Evolutionary conservation across 2,888 invertebrate genomes (phyloP), one percentile per base, ranked within the genome.

Genomic region (Buathra laborator): DNA sequence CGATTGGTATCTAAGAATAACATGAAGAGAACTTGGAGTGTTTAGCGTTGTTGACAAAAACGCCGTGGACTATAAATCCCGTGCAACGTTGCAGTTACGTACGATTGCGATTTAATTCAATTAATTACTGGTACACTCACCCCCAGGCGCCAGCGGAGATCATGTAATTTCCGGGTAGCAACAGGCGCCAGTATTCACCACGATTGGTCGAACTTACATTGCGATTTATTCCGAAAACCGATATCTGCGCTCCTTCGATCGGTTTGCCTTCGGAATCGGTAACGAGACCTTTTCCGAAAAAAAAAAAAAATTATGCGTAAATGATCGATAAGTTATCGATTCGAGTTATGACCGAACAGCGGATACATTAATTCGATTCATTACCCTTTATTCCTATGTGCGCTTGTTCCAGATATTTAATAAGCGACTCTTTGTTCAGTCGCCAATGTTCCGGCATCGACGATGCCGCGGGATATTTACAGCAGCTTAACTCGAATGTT

Each of bases 401-500:
- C 0, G 95, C 95, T 92, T 98, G 96, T 92, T 98, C 98, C 87
- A 99, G 96, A 91, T 97, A 99, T 1, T 96, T 95, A 9, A 99
- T 90, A 78, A 99, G 94, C 0, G 99, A 95, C 88, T 97, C 97
- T 92, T 97, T 97, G 94, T 99, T 99, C 86, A 96, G 95, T 2
- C 94, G 92, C 99, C 99, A 99, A 94, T 97, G 97, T 2, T 94
- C 92, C 0, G 96, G 95, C 90, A 99, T 94, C n/a, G 95, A 95
- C 0, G 94, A 94, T 0, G 97, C 96, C 0, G 91, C 86, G 0
- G 99, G 99, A 94, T 96, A 99, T 94, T 99, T 99, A 94, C 97
- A 97, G 94, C 99, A 99, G 62, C 98, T 98, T 90, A 99, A 94
- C 93, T 99, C 99, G 90, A 99, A 96, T 0, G 99, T 99, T 81